Conservation (phyloP, 1,140 invertebrate genomes). For the Gryon sp. region DNA sequence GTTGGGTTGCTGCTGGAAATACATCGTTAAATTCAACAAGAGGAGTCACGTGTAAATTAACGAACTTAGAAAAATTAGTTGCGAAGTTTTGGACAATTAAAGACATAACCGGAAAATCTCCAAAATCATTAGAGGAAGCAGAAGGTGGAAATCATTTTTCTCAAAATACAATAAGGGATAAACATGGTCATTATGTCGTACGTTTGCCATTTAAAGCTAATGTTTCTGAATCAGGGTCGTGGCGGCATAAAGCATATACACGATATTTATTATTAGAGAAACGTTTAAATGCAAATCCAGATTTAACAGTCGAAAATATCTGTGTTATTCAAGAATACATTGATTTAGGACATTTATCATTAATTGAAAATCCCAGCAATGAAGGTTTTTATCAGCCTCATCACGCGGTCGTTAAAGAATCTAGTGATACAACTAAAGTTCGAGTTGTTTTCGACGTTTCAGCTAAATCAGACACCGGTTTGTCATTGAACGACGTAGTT, state of each 20-base stretch:
- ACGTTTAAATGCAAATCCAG: not conserved
- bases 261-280: not conserved
- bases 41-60: not conserved
- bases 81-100: not conserved
- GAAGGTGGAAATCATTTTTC: not conserved
- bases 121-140: not conserved
- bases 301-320: not conserved
- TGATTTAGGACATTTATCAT: not conserved
- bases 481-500: too few relatives aligned
- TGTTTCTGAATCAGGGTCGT: not conserved
- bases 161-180: not conserved
- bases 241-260: not conserved
- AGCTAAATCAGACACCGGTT: too few relatives aligned
- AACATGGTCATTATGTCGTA: not conserved
- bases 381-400: conserved; percentile 3
- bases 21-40: too few relatives aligned
- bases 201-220: not conserved
- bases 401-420: not conserved
- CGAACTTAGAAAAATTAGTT: not conserved
- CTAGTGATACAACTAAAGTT: not conserved
- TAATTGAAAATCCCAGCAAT: not conserved
- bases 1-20: not conserved
- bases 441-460: not conserved
- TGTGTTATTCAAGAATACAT: conserved; percentile 1
- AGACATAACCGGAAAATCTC: too few relatives aligned